These are phyloP conservation scores for Oikopleura dioica DNA, from an alignment of 23 tunicate species.

Conservation along the genomic window DNA sequence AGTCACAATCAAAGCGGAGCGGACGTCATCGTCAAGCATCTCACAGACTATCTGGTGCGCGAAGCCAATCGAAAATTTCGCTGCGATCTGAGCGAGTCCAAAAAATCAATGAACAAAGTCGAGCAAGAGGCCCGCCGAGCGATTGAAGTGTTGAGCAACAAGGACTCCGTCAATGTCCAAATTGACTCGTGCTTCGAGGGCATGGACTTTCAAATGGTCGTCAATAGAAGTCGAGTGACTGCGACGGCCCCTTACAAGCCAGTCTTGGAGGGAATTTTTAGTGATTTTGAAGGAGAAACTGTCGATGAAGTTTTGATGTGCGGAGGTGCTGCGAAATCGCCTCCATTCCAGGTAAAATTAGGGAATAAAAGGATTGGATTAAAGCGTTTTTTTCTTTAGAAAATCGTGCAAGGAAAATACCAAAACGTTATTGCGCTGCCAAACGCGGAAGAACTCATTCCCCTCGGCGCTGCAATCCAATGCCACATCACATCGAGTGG, in stretches of 20 bases:
- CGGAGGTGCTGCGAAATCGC: conserved; percentile 1
- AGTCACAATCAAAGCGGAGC: neutral
- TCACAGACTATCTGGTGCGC: neutral
- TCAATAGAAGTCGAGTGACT: neutral
- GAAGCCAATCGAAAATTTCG: conserved; percentile 1
- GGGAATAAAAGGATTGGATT: neutral
- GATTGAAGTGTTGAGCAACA: neutral
- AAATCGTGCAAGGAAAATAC: neutral
- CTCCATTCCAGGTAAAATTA: neutral
- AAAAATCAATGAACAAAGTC: neutral
- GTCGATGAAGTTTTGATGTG: neutral
- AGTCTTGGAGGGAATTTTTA: neutral
- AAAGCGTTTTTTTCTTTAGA: neutral
- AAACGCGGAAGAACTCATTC: neutral
- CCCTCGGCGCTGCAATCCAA: neutral
- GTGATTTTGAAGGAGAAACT: neutral
- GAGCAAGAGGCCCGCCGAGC: conserved; percentile 11
- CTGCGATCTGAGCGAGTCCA: neutral
- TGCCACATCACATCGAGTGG: neutral
- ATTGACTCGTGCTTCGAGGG: conserved; percentile 9
- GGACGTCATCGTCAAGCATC: neutral
- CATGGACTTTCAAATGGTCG: neutral
- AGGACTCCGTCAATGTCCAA: neutral
- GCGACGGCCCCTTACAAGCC: neutral
- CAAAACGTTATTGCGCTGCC: no score